Conservation (phyloP, 2,113 vertebrate species). For the Sus scrofa region T2T-Sscrofa CM000813.6:140893001-140893500, state of each 20-base stretch:
- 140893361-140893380: not conserved
- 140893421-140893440: not conserved
- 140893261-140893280: not conserved
- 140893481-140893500: not conserved
- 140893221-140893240: conserved; percentile 8
- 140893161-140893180: not conserved
- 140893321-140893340: not conserved
- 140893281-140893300: not conserved
- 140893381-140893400: not conserved
- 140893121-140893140: not conserved
- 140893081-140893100: not conserved
- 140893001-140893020: not conserved
- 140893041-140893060: not conserved
- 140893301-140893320: not conserved
- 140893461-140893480: not conserved
- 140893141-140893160: not conserved
- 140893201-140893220: not conserved
- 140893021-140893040: conserved; percentile 27
- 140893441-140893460: not conserved
- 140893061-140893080: not conserved
- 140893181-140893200: conserved; percentile 16
- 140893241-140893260: not conserved
- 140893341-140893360: not conserved
- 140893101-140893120: not conserved
- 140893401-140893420: not conserved